Percentiles rank a stretch among this genome's conserved stretches.
Conservation (phyloP, 1,140 invertebrate species). For the Drosophila burlai region DNA sequence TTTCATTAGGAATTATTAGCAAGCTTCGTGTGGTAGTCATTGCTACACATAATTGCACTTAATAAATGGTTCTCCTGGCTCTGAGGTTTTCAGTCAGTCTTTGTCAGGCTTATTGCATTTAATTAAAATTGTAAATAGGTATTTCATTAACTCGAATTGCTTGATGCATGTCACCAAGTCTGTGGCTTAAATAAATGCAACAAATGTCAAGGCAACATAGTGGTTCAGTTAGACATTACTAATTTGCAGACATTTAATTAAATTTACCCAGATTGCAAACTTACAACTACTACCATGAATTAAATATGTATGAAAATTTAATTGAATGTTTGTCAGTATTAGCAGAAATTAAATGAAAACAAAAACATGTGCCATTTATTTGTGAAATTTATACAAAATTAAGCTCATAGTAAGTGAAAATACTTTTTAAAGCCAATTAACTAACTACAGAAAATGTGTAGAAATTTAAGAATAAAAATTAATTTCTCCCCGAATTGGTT, state of each 20-base stretch:
- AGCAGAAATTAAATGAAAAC: not conserved
- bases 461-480: too few species aligned
- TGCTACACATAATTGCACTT: not conserved
- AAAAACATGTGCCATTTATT: not conserved
- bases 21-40: not conserved
- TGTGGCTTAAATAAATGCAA: constrained; percentile 4
- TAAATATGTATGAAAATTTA: not conserved
- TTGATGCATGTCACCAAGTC: constrained; percentile 4
- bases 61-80: not conserved
- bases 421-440: too few species aligned
- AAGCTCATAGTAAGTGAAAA: too few species aligned
- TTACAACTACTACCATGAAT: not conserved
- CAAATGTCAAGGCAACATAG: constrained; percentile 28
- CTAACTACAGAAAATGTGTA: not conserved
- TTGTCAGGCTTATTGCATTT: constrained; percentile 2
- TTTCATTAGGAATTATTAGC: constrained; percentile 5
- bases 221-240: not conserved
- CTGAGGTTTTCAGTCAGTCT: not conserved
- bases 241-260: constrained; percentile 2
- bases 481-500: not conserved
- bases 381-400: too few species aligned
- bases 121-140: constrained; percentile 22
- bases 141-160: constrained; percentile 9
- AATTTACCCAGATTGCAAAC: too few species aligned
- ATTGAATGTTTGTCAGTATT: not conserved